Conservation (phyloP, 35 echinoderm and acorn worm genomes). For the Diadema setosum region DNA sequence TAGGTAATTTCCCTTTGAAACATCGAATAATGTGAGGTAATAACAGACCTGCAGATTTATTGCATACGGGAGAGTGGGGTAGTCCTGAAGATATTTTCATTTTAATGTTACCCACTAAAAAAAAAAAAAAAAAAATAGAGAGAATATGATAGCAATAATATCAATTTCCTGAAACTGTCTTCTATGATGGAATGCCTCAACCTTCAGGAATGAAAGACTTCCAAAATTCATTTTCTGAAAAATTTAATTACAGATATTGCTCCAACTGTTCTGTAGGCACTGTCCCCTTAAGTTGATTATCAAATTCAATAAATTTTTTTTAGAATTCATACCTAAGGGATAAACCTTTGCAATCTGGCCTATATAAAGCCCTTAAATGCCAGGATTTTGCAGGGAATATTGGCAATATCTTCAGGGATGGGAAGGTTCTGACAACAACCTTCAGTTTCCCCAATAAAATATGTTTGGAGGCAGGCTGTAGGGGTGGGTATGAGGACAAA, state of each 20-base stretch:
- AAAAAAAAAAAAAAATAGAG: no score
- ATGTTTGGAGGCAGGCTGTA: neutral
- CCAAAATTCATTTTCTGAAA: neutral
- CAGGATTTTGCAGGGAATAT: conserved; percentile 7
- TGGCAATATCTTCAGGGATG: neutral
- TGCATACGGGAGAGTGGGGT: no score
- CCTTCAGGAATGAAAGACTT: neutral
- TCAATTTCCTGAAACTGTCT: neutral
- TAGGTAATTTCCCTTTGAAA: no score
- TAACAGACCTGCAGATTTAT: no score
- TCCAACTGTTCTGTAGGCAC: neutral
- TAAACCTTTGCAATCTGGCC: neutral
- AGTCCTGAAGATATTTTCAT: no score
- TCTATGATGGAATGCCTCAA: neutral
- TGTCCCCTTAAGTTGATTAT: conserved; percentile 1
- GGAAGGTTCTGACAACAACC: neutral
- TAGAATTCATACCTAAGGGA: conserved; percentile 1
- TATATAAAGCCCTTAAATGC: neutral
- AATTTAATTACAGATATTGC: conserved; percentile 12
- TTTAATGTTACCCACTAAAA: no score
- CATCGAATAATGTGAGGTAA: no score
- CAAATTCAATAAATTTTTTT: conserved; percentile 1
- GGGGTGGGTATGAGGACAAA: neutral
- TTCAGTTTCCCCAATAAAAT: no score
- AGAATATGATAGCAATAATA: conserved; percentile 3